Conservation (phyloP, 2,888 invertebrate species). For the Polymixis flavicincta region DNA sequence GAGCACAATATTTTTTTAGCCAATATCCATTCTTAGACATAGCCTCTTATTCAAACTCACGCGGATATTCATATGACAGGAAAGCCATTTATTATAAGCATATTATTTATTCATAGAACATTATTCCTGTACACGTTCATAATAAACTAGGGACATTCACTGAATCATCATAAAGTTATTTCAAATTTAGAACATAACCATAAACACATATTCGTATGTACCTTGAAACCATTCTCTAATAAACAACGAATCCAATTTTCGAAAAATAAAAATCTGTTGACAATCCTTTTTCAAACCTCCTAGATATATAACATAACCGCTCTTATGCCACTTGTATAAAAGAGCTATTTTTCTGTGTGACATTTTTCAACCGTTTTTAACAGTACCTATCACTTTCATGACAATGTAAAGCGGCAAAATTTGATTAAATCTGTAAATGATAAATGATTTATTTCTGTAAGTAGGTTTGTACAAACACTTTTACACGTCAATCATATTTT, state of each 20-base stretch:
- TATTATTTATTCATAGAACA: background rate
- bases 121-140: background rate
- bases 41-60: background rate
- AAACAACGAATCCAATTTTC: constrained; percentile 3
- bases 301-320: background rate
- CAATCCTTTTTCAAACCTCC: background rate
- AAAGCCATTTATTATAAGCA: background rate
- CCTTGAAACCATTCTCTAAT: constrained; percentile 4
- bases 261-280: background rate
- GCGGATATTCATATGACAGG: background rate
- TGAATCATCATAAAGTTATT: background rate
- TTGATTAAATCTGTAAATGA: constrained; percentile 2
- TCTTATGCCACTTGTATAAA: background rate
- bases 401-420: background rate
- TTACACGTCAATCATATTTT: no score
- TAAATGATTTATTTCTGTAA: no score
- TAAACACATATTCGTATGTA: constrained; percentile 4
- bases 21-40: no score
- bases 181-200: background rate
- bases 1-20: background rate
- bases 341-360: constrained; percentile 5
- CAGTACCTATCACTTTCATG: no score
- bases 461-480: no score
- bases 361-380: no score
- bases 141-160: background rate